These are phyloP conservation scores for Allophyes oxyacanthae DNA, from an alignment of 2,888 invertebrate genomes.

Conservation along the genomic window DNA sequence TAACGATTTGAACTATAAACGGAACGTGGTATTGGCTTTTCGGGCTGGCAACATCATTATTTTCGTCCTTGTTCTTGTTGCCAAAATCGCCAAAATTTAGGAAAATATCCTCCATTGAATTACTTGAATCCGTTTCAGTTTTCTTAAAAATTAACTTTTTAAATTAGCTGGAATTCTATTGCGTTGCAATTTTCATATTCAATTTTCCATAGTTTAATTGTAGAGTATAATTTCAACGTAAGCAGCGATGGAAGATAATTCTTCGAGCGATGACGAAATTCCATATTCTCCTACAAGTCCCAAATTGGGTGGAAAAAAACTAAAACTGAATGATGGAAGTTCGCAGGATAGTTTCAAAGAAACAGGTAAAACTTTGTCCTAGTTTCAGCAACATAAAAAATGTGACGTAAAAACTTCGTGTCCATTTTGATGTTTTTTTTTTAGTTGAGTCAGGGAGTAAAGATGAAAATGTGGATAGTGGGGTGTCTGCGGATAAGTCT, in stretches of 20 bases:
- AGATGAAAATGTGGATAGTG: conserved; percentile 84
- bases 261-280: conserved; percentile 81
- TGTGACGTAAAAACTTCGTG: conserved; percentile 65
- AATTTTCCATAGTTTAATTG: conserved; percentile 32
- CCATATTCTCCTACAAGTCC: conserved; percentile 72
- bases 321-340: conserved; percentile 85
- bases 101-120: conserved; percentile 66
- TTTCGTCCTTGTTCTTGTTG: conserved; percentile 58
- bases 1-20: conserved; percentile 3
- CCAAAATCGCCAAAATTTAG: conserved; percentile 62
- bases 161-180: conserved; percentile 48
- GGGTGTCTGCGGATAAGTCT: conserved; percentile 84
- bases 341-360: conserved; percentile 81
- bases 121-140: conserved; percentile 44
- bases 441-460: conserved; percentile 65
- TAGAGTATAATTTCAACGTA: conserved; percentile 53
- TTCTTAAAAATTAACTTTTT: conserved; percentile 36
- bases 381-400: conserved; percentile 36
- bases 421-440: conserved; percentile 68
- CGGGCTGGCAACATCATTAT: conserved; percentile 51
- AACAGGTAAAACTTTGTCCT: conserved; percentile 65
- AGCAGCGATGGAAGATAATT: conserved; percentile 82
- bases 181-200: conserved; percentile 37
- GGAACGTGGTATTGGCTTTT: conserved; percentile 26
- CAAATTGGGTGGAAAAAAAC: conserved; percentile 79